Conservation (phyloP, 2,113 vertebrate genomes). For the Corythoichthys haematopterus region DNA sequence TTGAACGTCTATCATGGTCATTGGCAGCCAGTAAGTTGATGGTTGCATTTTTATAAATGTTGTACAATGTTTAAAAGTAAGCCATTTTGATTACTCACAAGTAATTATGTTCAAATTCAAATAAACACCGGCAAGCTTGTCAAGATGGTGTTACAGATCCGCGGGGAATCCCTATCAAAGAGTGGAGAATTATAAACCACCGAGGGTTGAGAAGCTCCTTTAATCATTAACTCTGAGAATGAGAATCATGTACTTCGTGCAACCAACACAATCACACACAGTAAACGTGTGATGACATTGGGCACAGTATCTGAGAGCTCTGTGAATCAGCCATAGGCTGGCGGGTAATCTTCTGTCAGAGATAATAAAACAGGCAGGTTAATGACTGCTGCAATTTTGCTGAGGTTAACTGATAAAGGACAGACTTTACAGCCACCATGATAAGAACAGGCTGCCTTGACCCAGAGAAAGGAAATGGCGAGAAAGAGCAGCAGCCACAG, state of each 20-base stretch:
- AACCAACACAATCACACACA: conserved; percentile 11
- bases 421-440: conserved; percentile 57
- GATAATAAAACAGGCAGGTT: conserved; percentile 60
- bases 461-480: conserved; percentile 50
- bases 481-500: conserved; percentile 45
- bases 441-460: conserved; percentile 57
- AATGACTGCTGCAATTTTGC: conserved; percentile 53
- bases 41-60: conserved; percentile 1
- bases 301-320: conserved; percentile 45
- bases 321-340: conserved; percentile 42
- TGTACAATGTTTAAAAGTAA: not conserved
- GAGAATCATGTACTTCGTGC: conserved; percentile 14
- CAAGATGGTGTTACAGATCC: conserved; percentile 4
- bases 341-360: conserved; percentile 57
- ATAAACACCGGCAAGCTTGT: conserved; percentile 1
- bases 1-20: too few species aligned
- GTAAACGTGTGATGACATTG: conserved; percentile 28
- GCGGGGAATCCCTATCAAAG: conserved; percentile 15
- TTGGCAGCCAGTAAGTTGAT: not conserved
- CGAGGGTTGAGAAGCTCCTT: conserved; percentile 13
- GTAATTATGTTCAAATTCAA: not conserved
- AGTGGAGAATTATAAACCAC: conserved; percentile 16
- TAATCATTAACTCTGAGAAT: conserved; percentile 18
- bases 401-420: conserved; percentile 55
- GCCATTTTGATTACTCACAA: not conserved